These are phyloP conservation scores for Semaprochilodus insignis DNA, from an alignment of 2,797 vertebrate species.

Conservation along the genomic window DNA sequence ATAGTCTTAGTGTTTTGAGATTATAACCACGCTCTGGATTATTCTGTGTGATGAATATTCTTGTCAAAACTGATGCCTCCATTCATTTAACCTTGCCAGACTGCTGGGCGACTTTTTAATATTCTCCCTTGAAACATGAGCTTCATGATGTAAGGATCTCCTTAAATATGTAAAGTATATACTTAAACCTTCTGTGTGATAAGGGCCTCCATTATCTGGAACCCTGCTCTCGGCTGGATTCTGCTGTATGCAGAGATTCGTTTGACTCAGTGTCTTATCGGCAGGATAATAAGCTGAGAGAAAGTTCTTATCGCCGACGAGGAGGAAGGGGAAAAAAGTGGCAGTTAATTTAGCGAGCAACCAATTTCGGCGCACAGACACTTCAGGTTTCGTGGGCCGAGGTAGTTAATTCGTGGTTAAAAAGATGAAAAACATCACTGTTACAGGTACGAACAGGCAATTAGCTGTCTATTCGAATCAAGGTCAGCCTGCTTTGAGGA, in stretches of 20 bases:
- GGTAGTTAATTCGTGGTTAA: constrained; percentile 56
- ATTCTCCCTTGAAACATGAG: constrained; percentile 69
- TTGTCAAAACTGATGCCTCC: constrained; percentile 70
- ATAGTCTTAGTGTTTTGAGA: constrained; percentile 42
- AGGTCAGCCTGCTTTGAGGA: constrained; percentile 57
- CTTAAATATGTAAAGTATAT: constrained; percentile 76
- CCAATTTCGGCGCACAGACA: constrained; percentile 55
- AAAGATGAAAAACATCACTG: constrained; percentile 36
- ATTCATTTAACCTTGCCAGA: constrained; percentile 76
- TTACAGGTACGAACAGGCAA: constrained; percentile 77
- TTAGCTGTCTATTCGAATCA: constrained; percentile 73
- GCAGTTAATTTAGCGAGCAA: constrained; percentile 67
- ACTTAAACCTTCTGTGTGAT: constrained; percentile 63
- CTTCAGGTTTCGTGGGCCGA: constrained; percentile 61
- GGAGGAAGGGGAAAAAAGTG: constrained; percentile 28
- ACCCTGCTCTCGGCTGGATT: constrained; percentile 70
- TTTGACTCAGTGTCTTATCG: constrained; percentile 77
- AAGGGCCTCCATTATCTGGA: constrained; percentile 70
- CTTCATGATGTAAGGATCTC: constrained; percentile 78
- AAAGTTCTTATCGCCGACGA: constrained; percentile 71
- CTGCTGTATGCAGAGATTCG: constrained; percentile 74
- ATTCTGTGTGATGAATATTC: constrained; percentile 30
- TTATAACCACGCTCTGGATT: constrained; percentile 48
- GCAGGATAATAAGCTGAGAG: constrained; percentile 65
- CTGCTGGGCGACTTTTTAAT: constrained; percentile 73